phyloP scores from a whole-genome alignment of 2,888 invertebrate species.

The Cheilosia urbana region DNA sequence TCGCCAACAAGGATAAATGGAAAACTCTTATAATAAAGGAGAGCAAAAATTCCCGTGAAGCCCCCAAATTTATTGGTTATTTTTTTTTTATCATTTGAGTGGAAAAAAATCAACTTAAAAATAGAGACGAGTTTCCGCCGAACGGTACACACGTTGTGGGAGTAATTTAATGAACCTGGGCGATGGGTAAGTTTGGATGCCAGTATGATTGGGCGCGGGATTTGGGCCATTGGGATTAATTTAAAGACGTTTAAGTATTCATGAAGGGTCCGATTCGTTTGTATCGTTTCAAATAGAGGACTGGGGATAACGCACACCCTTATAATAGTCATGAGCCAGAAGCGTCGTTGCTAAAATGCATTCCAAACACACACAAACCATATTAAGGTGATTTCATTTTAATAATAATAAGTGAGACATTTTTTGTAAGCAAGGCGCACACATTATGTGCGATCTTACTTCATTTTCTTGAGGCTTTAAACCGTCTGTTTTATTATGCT shows the following conservation, averaged over 20 bases:
- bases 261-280: constrained; percentile 17
- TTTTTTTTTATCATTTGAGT: constrained; percentile 63
- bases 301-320: neutral
- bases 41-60: constrained; percentile 50
- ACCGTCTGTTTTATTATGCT: too few relatives aligned
- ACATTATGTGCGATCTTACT: too few relatives aligned
- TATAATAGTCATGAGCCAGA: neutral
- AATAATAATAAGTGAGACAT: too few relatives aligned
- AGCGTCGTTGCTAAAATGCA: too few relatives aligned
- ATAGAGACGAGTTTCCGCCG: neutral
- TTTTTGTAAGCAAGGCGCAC: too few relatives aligned
- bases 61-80: constrained; percentile 71
- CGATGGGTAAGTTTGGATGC: constrained; percentile 37
- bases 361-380: too few relatives aligned
- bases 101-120: constrained; percentile 45
- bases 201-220: constrained; percentile 14
- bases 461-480: too few relatives aligned
- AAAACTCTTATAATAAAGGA: constrained; percentile 34
- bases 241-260: constrained; percentile 51
- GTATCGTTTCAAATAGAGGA: neutral
- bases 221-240: constrained; percentile 53
- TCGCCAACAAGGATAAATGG: constrained; percentile 42
- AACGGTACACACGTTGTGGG: constrained; percentile 22
- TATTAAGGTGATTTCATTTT: too few relatives aligned
- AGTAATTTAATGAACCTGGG: constrained; percentile 57